Evolutionary conservation across 1,140 invertebrate genomes (phyloP), one percentile per base, ranked within the genome.

Genomic region (Limonius californicus): DNA sequence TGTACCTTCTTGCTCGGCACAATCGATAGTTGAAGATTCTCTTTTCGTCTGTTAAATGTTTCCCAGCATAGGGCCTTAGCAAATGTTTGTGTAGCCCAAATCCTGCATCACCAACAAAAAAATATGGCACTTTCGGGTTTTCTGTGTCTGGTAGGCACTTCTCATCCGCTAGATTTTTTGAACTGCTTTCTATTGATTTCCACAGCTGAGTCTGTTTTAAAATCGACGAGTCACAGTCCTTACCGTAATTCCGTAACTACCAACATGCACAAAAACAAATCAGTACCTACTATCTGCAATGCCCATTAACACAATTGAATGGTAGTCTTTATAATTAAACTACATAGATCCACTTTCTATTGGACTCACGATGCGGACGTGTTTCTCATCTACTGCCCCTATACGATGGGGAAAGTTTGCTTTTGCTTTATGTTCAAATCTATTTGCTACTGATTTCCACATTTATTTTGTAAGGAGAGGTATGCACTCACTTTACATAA

Each of bases 21-120:
- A 77, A 54, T 50, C 74, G 59, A 62, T 81, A 81, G 62, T 82
- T 81, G 68, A 77, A 81, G 16, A 79, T 70, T 57, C 68, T 42
- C 67, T 78, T 54, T 63, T 68, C 57, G 65, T 68, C 57, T 50
- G 59, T 64, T 16, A 77, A 62, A 71, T 68, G 58, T 16, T 62
- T 61, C 59, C 59, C 63, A 66, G 69, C 47, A 39, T 32, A 79
- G 61, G 77, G 78, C 57, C 72, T 65, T 62, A 79, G 59, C 18
- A 78, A 42, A 62, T 75, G 54, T 7, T 54, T 57, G 11, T 35
- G 62, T 23, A 76, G 62, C 39, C 65, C 66, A 66, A 78, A 79
- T 16, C 73, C 77, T 58, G 74, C 70, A 55, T 75, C 71, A 30
- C 54, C 68, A 39, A 72, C 55, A 64, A 69, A 69, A 14, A 74